Base-by-base conservation (phyloP, 1,140 invertebrate species). In the Delia radicum region DNA sequence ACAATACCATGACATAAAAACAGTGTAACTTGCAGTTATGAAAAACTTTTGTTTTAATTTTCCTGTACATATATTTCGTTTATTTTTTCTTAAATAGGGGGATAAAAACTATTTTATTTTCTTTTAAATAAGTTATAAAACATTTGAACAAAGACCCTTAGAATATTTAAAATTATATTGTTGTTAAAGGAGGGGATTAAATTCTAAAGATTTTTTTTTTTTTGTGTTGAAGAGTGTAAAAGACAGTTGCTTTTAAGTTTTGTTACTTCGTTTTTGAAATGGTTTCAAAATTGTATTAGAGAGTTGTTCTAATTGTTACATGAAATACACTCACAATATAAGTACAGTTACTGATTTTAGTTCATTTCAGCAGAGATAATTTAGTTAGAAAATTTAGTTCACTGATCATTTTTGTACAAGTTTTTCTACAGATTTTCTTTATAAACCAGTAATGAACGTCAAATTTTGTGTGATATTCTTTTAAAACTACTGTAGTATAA, bases 21-120 rank as follows among this genome's bases (percentile, higher is more conserved):
- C 24, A 69, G 5, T 31, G 28, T 67, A 31, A 31, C 63, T 4
- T 31, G 1, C 15, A 67, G 28, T 69, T 69, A 69, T 69, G 65
- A 33, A 69, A 27, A 33, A 69, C 29, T 69, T 69, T 69, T 37
- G 65, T 69, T 69, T 69, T 69, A 69, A 69, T 37, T 33, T 37
- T 69, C 37, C 27, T 24, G 8, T 10, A 37, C 61, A 63, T 24
- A 3, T 27, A 63, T 29, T 63, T 26, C 26, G 26, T 65, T 29
- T 65, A 28, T 65, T 65, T 65, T 15, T 7, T 65, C n/a, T 15
- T 28, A 24, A 24, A 33, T 21, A 33, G 28, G 6, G n/a, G 63
- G 28, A 31, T n/a, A 37, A 69, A 69, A 69, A 33, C 29, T 33
- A 69, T 33, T 18, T 31, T 33, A 37, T 69, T 37, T 69, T 37